phyloP scores from a whole-genome alignment of 2,797 vertebrate genomes.

The Sebastes glaucus region DNA sequence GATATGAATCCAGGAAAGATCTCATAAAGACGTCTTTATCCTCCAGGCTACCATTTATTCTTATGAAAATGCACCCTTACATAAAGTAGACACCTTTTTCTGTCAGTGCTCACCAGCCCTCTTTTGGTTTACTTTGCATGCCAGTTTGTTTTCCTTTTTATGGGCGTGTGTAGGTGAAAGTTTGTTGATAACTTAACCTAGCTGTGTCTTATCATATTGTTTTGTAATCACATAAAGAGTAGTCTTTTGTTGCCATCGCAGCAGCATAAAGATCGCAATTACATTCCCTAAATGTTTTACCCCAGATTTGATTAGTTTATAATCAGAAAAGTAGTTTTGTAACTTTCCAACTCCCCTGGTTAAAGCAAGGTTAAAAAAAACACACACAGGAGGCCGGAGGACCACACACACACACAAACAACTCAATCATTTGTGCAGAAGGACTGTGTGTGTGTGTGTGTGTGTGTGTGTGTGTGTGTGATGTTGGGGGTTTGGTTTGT shows the following conservation, averaged over 20 bases:
- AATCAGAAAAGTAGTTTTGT: slow-evolving; percentile 1
- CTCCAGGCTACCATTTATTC: slow-evolving; percentile 10
- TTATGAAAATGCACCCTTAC: not conserved
- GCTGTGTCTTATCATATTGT: not conserved
- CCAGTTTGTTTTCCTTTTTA: slow-evolving; percentile 37
- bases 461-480: slow-evolving; percentile 51
- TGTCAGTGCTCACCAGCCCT: not conserved
- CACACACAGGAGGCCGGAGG: slow-evolving; percentile 39
- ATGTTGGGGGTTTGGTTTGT: slow-evolving; percentile 80
- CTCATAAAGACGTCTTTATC: slow-evolving; percentile 41
- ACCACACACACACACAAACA: slow-evolving; percentile 55
- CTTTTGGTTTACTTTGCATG: slow-evolving; percentile 16
- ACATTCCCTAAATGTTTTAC: not conserved
- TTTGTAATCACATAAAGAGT: not conserved
- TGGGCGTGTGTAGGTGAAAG: slow-evolving; percentile 16
- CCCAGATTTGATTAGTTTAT: not conserved
- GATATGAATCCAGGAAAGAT: slow-evolving; percentile 44
- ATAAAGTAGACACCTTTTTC: not conserved
- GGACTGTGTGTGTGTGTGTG: slow-evolving; percentile 27
- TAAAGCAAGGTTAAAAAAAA: slow-evolving; percentile 25
- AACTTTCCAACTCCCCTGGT: slow-evolving; percentile 18
- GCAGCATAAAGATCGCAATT: not conserved
- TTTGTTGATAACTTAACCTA: slow-evolving; percentile 5
- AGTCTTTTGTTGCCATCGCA: not conserved
- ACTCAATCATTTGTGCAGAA: slow-evolving; percentile 59